Evolutionary conservation across 2,797 vertebrate genomes (phyloP), one percentile per base, ranked within the genome.

Genomic region (Enteromius treurensis): DNA sequence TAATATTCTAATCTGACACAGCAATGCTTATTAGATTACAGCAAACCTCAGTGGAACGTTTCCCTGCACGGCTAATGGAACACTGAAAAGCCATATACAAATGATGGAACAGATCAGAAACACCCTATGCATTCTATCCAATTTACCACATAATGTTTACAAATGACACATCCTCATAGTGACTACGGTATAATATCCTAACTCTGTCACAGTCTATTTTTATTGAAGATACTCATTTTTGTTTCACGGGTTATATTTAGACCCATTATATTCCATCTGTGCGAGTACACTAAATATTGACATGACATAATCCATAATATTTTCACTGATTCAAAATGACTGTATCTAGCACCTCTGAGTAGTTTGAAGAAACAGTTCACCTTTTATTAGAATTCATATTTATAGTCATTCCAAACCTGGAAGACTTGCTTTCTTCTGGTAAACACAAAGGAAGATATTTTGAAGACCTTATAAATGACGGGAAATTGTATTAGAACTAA

Each of bases 1-100:
- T 58, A 83, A 69, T 77, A 37, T 23, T 65, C 37, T 42, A 69
- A 69, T 75, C 49, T 29, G 71, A 82, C 60, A 67, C 71, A 40
- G 74, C 29, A 49, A 76, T 34, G 34, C 3, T 42, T 58, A 70
- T 67, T 60, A 21, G 34, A 77, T 70, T 77, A 62, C 23, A 37
- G 13, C 32, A 17, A 58, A 34, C 34, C 75, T 77, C 81, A 69
- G 21, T 40, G 73, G 73, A 77, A 70, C 60, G n/a, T 3, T 42
- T 62, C 49, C 49, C 19, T n/a, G 29, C 23, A n/a, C 3, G 0
- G 14, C n/a, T 74, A 74, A 67, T 67, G 29, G 26, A 79, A n/a
- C 45, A 15, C 77, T 79, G n/a, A 79, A 79, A 47, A 34, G 29
- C 21, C 45, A 79, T 51, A 79, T 17, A 49, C 26, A 67, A 64